Evolutionary conservation across 2,797 vertebrate genomes (phyloP).

Genomic region (Chloroceryle inda): DNA sequence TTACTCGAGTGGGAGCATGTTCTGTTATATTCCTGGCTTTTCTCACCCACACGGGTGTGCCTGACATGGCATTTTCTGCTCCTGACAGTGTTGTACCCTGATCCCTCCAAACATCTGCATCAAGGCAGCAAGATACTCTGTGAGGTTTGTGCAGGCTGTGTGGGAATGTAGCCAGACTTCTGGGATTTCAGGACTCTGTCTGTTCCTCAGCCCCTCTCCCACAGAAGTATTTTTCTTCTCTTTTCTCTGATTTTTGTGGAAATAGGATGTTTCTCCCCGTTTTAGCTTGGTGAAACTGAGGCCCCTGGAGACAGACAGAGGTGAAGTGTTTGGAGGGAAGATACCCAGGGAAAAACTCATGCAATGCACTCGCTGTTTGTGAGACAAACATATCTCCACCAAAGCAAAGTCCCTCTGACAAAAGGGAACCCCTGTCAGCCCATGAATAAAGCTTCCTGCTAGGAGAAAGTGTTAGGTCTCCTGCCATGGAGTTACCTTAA

Average conservation of each 20-base stretch:
- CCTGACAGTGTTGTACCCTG: neutral
- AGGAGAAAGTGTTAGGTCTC: neutral
- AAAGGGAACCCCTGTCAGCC: neutral
- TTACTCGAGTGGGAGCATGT: accelerated
- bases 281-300: neutral
- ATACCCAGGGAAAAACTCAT: neutral
- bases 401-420: neutral
- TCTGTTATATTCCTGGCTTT: neutral
- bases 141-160: neutral
- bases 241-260: neutral
- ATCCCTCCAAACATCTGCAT: neutral
- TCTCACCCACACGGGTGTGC: neutral
- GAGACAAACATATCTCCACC: neutral
- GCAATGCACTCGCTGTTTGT: neutral
- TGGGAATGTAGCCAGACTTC: neutral
- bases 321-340: neutral
- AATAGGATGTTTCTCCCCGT: neutral
- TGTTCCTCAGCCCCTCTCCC: neutral
- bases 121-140: neutral
- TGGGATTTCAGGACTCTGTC: neutral
- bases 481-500: neutral
- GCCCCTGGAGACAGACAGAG: neutral
- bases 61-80: neutral
- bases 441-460: neutral
- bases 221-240: neutral